Conservation (phyloP, 2,113 vertebrate species). For the Bucco capensis region DNA sequence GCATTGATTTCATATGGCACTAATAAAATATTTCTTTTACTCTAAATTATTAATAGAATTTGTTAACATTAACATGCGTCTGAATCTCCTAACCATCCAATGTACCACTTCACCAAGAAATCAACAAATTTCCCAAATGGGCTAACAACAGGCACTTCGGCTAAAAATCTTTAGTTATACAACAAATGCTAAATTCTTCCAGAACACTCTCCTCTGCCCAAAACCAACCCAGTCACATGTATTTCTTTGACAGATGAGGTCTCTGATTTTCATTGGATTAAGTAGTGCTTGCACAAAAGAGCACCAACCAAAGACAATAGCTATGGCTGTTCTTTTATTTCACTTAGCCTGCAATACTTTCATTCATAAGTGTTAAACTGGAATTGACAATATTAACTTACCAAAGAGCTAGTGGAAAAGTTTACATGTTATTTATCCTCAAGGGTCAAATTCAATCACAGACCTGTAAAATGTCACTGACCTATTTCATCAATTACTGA, state of each 20-base stretch:
- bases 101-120: conserved; percentile 27
- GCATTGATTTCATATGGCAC: conserved; percentile 57
- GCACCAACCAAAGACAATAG: background rate
- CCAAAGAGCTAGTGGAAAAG: conserved; percentile 30
- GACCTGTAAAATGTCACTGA: conserved; percentile 67
- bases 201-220: background rate
- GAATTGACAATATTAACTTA: conserved; percentile 57
- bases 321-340: conserved; percentile 38
- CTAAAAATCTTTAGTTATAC: background rate
- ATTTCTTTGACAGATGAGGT: conserved; percentile 36
- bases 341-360: conserved; percentile 57
- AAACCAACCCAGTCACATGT: background rate
- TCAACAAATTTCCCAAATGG: conserved; percentile 13
- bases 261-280: conserved; percentile 40
- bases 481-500: conserved; percentile 65
- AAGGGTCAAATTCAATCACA: conserved; percentile 39
- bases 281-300: background rate
- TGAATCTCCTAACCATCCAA: background rate
- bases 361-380: conserved; percentile 50
- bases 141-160: background rate
- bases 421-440: conserved; percentile 56
- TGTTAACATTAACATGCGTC: conserved; percentile 31
- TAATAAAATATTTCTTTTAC: conserved; percentile 62
- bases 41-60: conserved; percentile 57
- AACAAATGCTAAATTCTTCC: background rate